Base-by-base conservation (phyloP, 1,140 invertebrate species). In the Protaetia brevitarsis region DNA sequence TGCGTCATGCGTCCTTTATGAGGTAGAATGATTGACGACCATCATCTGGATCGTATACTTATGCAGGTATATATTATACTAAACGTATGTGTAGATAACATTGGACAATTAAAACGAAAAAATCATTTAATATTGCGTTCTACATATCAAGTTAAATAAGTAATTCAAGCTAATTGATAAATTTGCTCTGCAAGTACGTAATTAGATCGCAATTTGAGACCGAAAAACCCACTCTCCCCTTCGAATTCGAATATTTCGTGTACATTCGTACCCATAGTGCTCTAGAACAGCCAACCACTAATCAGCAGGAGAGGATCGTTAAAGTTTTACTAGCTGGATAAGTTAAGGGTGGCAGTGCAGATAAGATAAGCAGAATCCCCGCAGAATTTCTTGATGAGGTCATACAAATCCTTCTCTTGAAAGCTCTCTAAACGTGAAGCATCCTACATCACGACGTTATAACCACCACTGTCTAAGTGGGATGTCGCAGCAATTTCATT, bases 391-490 rank as follows among this genome's bases (percentile, higher is more conserved):
- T 51, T 51, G 41, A 51, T 51, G 41, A 51, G 41, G 41, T 51
- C 41, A 51, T 51, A 51, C 13, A 51, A 51, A 51, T 51, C 41
- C 41, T 51, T 51, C 41, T 51, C 41, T 51, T 51, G 41, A 51
- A 51, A 51, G 41, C 41, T 51, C 41, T 51, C 6, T 51, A 26
- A 51, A 51, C 41, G 41, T 51, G 41, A 51, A 51, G 41, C 41
- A 51, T 51, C 11, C 41, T 51, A 51, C 41, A 51, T 51, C 41
- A 51, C 41, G 41, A 51, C 26, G 41, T 51, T 51, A 51, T 51
- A 51, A 51, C 41, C 41, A 51, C 41, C 41, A 51, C 41, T 51
- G 41, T 51, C 41, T 51, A 51, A 51, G 41, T 51, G 41, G 41
- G 7, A 51, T 23, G 41, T 51, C 41, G 41, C 16, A 51, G 41